These are phyloP conservation scores for Tribolium madens DNA, from an alignment of 1,140 invertebrate species.

Conservation along the genomic window DNA sequence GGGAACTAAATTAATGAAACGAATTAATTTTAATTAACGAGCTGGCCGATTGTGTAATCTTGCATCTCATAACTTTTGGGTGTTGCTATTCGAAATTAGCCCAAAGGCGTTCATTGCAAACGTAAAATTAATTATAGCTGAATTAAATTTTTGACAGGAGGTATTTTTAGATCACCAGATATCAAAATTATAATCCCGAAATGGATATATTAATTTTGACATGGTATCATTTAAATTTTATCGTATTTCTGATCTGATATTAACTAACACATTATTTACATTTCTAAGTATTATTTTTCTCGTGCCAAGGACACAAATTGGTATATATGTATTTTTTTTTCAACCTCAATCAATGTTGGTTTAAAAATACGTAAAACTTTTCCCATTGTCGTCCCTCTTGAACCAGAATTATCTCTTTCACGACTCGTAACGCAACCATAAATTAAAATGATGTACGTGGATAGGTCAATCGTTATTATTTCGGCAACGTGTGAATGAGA, in stretches of 20 bases:
- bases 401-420: background rate
- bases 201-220: background rate
- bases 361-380: background rate
- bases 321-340: too few species aligned
- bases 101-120: background rate
- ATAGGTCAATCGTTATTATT: slow-evolving; percentile 16
- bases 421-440: background rate
- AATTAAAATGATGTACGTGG: slow-evolving; percentile 6
- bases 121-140: background rate
- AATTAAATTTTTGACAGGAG: background rate
- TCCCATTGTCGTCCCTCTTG: background rate
- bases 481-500: slow-evolving; percentile 36
- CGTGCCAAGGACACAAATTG: too few species aligned
- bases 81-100: background rate
- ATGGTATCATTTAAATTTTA: background rate
- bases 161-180: background rate
- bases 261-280: background rate
- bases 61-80: background rate
- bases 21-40: background rate
- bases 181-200: background rate
- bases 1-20: background rate
- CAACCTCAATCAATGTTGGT: too few species aligned
- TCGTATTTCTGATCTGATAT: background rate
- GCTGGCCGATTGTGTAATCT: background rate
- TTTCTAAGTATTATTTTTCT: background rate